Conservation (phyloP, 2,888 invertebrate species). For the Cyclophora albipunctata region DNA sequence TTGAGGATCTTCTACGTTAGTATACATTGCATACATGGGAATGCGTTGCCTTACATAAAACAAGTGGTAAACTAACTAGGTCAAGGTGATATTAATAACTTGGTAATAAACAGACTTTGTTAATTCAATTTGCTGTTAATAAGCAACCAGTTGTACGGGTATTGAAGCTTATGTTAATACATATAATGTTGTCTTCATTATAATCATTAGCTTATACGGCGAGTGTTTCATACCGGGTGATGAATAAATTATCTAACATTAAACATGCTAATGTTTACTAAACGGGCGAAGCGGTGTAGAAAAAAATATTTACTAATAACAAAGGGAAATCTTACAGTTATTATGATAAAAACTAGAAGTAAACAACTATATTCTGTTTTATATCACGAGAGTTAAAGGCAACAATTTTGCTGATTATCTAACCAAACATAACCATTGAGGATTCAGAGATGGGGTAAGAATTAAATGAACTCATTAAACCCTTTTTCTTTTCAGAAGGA, state of each 20-base stretch:
- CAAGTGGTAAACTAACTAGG: conserved; percentile 34
- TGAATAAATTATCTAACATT: background rate
- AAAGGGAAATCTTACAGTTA: too few species aligned
- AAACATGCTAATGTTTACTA: background rate
- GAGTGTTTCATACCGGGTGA: background rate
- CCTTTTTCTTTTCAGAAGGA: too few species aligned
- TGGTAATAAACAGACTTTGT: background rate
- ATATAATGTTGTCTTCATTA: conserved; percentile 6
- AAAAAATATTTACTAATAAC: too few species aligned
- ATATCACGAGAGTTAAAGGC: background rate
- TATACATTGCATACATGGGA: conserved; percentile 11
- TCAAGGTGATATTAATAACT: conserved; percentile 30
- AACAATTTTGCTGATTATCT: background rate
- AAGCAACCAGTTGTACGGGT: background rate
- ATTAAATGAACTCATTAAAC: too few species aligned
- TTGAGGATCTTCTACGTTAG: conserved; percentile 10
- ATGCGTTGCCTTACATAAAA: conserved; percentile 27
- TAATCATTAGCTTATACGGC: conserved; percentile 5
- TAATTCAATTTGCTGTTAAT: background rate
- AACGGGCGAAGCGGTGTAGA: background rate
- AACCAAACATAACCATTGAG: too few species aligned
- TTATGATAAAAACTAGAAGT: too few species aligned
- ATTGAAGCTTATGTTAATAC: conserved; percentile 6
- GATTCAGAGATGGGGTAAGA: too few species aligned
- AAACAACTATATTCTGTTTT: too few species aligned